Percentiles rank a stretch among this genome's conserved stretches.
Conservation (phyloP, 1,140 invertebrate genomes). For the Rhizoglyphus robini region DNA sequence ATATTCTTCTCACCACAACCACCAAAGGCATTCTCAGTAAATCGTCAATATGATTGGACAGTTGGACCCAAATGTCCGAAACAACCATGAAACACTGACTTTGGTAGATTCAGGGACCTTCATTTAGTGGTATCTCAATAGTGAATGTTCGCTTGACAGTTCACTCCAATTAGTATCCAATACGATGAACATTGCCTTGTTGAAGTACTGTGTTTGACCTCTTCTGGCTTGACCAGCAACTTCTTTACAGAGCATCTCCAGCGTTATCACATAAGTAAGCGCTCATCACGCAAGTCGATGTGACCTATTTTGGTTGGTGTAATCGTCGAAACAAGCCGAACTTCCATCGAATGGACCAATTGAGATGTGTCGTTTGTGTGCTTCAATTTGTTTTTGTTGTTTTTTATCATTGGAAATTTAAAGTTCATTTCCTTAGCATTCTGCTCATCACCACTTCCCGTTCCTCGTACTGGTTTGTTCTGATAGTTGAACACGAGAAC, state of each 20-base stretch:
- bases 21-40: too few species aligned
- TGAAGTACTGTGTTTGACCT: slow-evolving; percentile 55
- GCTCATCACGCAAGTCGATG: slow-evolving; percentile 55
- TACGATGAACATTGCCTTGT: slow-evolving; percentile 59
- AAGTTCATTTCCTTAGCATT: slow-evolving; percentile 57
- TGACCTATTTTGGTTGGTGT: slow-evolving; percentile 55
- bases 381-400: slow-evolving; percentile 39
- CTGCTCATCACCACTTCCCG: slow-evolving; percentile 72
- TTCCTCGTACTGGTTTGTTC: too few species aligned
- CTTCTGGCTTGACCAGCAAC: too few species aligned
- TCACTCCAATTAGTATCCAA: slow-evolving; percentile 32
- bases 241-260: too few species aligned
- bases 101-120: slow-evolving; percentile 52
- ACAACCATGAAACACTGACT: slow-evolving; percentile 58
- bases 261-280: slow-evolving; percentile 48
- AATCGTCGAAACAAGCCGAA: too few species aligned
- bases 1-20: too few species aligned
- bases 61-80: slow-evolving; percentile 59
- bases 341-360: slow-evolving; percentile 53
- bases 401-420: slow-evolving; percentile 61
- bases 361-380: slow-evolving; percentile 31
- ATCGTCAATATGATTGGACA: too few species aligned
- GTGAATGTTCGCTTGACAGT: slow-evolving; percentile 42
- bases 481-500: too few species aligned
- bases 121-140: slow-evolving; percentile 53